Base-by-base conservation (phyloP, 53 echinoderm and acorn worm species). In the Paracentrotus lividus region DNA sequence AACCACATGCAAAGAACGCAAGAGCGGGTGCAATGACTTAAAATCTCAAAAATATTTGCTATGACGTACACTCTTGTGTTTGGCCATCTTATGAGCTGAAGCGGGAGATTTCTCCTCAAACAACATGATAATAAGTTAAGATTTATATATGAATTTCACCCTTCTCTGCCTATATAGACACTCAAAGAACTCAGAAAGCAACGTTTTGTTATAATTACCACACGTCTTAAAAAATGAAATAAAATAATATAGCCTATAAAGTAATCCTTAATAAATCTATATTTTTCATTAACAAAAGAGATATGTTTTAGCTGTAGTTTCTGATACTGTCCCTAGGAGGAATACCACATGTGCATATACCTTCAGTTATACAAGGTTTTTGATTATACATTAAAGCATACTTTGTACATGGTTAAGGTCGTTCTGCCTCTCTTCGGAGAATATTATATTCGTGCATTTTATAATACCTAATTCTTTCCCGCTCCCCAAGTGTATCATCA, bases 1-100 rank as follows among this genome's bases (percentile, higher is more conserved):
- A 61, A 8, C 24, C 40, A 40, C 4, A 36, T 32, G 5, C 4
- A 72, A 16, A 13, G 1, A 20, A 51, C 3, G 72, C 16, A 2
- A 36, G 72, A 72, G n/a, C n/a, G n/a, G n/a, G 81, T 81, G 24
- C 81, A 81, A 44, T 81, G 81, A 47, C 81, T 81, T 81, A 24
- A n/a, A n/a, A 49, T 72, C 72, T 72, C 14, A 1, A 4, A 20
- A 12, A 24, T 45, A 81, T 81, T n/a, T 47, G 24, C 81, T 27
- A 24, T 47, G 81, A 47, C 47, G 47, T 45, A 45, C 81, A 23
- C 21, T 45, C 81, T 8, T 15, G n/a, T 3, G 24, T 81, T 81
- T 81, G 45, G 81, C n/a, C 26, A 44, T 47, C 81, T 10, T 81
- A 27, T 49, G 45, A 47, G 47, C 81, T 81, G 47, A 47, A 47